These are phyloP conservation scores for Erynnis tages DNA, from an alignment of 2,888 invertebrate genomes.

Conservation along the genomic window DNA sequence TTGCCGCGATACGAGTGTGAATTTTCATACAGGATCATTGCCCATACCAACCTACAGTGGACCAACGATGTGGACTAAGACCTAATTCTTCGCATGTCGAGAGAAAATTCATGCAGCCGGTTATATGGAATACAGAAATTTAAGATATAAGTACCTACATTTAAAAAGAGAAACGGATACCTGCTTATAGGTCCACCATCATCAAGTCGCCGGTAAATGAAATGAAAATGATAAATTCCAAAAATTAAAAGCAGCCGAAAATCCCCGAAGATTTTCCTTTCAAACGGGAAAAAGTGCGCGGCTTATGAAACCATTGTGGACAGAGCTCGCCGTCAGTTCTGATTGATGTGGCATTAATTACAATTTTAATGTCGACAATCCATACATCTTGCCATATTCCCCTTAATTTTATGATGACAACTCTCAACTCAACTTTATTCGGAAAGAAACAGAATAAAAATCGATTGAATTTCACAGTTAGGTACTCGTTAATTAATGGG, in stretches of 20 bases:
- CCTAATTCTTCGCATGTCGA: too few species aligned
- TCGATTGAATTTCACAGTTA: too few species aligned
- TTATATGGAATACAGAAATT: too few species aligned
- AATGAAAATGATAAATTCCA: not conserved
- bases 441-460: not conserved
- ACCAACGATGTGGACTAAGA: too few species aligned
- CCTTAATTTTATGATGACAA: not conserved
- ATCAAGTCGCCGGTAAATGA: not conserved
- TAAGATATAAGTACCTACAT: too few species aligned
- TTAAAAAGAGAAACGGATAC: too few species aligned
- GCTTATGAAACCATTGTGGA: slow-evolving; percentile 25
- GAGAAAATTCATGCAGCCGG: too few species aligned
- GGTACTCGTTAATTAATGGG: too few species aligned
- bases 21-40: too few species aligned
- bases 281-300: slow-evolving; percentile 18
- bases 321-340: slow-evolving; percentile 37
- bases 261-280: slow-evolving; percentile 21
- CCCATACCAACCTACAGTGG: too few species aligned
- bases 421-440: not conserved
- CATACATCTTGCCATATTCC: slow-evolving; percentile 55
- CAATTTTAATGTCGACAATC: slow-evolving; percentile 63
- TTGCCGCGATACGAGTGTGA: too few species aligned
- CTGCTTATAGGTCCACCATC: too few species aligned
- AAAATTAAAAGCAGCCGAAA: slow-evolving; percentile 2
- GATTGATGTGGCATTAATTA: slow-evolving; percentile 71